Percentiles rank a stretch among this genome's conserved stretches.
These are phyloP conservation scores for Ammodytes marinus DNA, from an alignment of 2,113 vertebrate species.

Conservation along the genomic window DNA sequence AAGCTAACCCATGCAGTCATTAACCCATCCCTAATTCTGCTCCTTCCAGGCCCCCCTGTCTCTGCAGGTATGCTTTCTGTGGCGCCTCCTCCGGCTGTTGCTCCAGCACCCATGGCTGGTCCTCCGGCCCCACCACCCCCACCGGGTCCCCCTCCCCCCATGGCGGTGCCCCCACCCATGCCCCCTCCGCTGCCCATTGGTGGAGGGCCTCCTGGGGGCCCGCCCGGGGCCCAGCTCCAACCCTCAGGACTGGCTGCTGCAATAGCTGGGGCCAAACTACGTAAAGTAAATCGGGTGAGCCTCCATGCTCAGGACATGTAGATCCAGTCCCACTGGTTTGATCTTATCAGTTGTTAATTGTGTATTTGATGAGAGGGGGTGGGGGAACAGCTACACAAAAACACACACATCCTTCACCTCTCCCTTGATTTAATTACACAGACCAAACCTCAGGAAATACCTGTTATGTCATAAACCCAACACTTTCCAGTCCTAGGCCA, in stretches of 20 bases:
- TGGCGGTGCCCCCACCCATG: constrained; percentile 90
- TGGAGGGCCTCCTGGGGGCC: constrained; percentile 81
- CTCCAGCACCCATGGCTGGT: constrained; percentile 83
- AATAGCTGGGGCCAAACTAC: constrained; percentile 97
- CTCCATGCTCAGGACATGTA: neutral
- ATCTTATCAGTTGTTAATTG: neutral
- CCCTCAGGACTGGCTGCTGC: constrained; percentile 96
- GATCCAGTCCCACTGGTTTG: constrained; percentile 1
- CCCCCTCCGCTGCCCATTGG: constrained; percentile 90
- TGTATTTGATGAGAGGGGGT: neutral
- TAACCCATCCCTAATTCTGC: constrained; percentile 53
- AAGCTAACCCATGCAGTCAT: neutral
- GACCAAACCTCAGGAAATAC: neutral
- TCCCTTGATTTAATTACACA: neutral
- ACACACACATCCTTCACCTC: neutral
- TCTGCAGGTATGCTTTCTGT: constrained; percentile 86
- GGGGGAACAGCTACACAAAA: constrained; percentile 40
- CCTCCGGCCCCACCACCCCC: constrained; percentile 94
- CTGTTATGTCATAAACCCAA: neutral
- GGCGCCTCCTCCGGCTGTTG: constrained; percentile 81
- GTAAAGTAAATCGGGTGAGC: constrained; percentile 95
- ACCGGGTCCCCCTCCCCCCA: constrained; percentile 89
- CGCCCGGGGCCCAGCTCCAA: constrained; percentile 85
- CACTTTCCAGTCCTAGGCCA: neutral
- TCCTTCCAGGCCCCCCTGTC: constrained; percentile 89